Conservation (phyloP, 1,140 invertebrate species). For the Eupristina koningsbergeri region DNA sequence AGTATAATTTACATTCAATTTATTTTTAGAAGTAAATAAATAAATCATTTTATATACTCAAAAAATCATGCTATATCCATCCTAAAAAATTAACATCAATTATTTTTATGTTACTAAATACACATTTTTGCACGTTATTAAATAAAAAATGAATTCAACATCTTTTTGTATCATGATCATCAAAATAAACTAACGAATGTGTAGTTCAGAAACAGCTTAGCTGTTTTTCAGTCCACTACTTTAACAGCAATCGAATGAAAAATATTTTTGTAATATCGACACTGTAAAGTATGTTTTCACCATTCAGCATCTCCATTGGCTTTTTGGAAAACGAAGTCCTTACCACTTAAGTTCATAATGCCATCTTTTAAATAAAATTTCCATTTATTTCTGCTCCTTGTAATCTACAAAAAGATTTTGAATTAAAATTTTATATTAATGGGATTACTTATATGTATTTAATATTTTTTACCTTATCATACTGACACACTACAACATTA, state of each 20-base stretch:
- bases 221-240: constrained; percentile 35
- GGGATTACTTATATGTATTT: too few species aligned
- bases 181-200: constrained; percentile 37
- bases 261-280: constrained; percentile 24
- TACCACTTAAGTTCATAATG: constrained; percentile 98
- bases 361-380: constrained; percentile 99
- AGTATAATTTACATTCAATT: constrained; percentile 30
- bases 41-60: constrained; percentile 17
- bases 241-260: constrained; percentile 41
- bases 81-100: constrained; percentile 32
- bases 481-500: constrained; percentile 99
- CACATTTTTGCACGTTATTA: constrained; percentile 17
- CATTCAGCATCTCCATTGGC: constrained; percentile 99
- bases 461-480: constrained; percentile 87
- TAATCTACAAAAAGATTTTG: constrained; percentile 81
- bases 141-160: constrained; percentile 26
- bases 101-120: constrained; percentile 31
- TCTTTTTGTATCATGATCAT: constrained; percentile 1
- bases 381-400: constrained; percentile 97
- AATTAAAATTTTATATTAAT: constrained; percentile 2
- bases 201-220: constrained; percentile 34
- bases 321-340: constrained; percentile 99
- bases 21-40: constrained; percentile 26
- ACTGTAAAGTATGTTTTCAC: constrained; percentile 74
- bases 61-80: constrained; percentile 22